phyloP scores from a whole-genome alignment of 2,113 vertebrate species.

The Corvus moneduloides region DNA sequence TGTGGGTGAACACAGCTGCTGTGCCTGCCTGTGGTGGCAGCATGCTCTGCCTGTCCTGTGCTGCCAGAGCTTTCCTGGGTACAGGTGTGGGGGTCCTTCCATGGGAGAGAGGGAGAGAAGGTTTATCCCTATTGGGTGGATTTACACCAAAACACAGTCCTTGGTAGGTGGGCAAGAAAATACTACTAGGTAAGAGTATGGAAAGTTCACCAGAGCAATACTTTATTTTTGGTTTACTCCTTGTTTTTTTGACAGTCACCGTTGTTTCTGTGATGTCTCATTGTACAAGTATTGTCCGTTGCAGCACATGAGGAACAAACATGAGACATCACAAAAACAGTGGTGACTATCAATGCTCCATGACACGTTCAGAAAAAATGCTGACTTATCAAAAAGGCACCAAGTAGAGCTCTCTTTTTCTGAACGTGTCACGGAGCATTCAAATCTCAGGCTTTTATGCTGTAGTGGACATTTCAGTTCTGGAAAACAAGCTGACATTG shows the following conservation, averaged over 20 bases:
- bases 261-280: background rate
- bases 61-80: background rate
- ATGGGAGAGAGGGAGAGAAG: background rate
- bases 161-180: background rate
- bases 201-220: background rate
- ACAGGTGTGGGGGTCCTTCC: background rate
- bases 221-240: background rate
- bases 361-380: background rate
- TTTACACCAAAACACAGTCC: background rate
- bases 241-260: background rate
- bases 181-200: background rate
- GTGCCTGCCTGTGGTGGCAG: background rate
- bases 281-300: background rate
- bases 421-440: background rate
- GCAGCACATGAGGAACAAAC: background rate
- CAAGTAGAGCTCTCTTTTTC: background rate
- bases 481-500: background rate
- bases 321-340: background rate
- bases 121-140: background rate
- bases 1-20: background rate
- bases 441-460: background rate
- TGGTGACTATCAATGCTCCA: accelerated
- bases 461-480: background rate
- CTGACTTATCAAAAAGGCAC: background rate
- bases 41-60: background rate